Evolutionary conservation across 2,797 vertebrate species (phyloP), one percentile per base, ranked within the genome.

Genomic region (Aeoliscus strigatus): DNA sequence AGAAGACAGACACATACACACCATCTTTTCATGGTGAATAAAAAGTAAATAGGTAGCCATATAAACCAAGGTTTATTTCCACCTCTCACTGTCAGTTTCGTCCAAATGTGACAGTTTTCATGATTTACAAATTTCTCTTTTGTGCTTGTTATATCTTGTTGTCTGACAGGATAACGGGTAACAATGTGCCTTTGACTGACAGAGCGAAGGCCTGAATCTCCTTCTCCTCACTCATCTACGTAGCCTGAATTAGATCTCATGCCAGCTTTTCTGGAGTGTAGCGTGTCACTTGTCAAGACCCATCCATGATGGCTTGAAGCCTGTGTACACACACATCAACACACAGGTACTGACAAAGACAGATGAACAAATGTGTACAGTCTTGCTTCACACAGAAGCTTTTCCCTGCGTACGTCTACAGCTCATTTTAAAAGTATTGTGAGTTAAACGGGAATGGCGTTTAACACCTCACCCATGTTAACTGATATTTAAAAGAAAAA

Each of bases 261-360:
- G 60, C 24, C 46, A 26, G 65, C 71, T 73, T 63, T n/a, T 66
- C 53, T 53, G 44, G 43, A 70, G 64, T 60, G 73, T 59, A 54
- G 43, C 35, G 29, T 73, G 77, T 79, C 79, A 79, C 73, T 76
- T 83, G 79, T 84, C 83, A 80, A 66, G 73, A 70, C 51, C 28
- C 40, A 71, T 79, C 72, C 40, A 12, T 7, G 4, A 44, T 63
- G 60, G 66, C 72, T 75, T 63, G 66, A 69, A 72, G 62, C 51
- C 35, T 42, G 38, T 45, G 27, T 25, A 50, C 35, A 32, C 39
- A 51, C 32, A 56, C 16, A 17, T 26, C 10, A 26, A 44, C 33
- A 12, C 27, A 34, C 34, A 43, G 40, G 29, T 10, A 8, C 57
- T 43, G 56, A 56, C 57, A 57, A 43, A 70, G 58, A 52, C 57